Conservation (phyloP, 35 echinoderm and acorn worm genomes). For the Lytechinus pictus region DNA sequence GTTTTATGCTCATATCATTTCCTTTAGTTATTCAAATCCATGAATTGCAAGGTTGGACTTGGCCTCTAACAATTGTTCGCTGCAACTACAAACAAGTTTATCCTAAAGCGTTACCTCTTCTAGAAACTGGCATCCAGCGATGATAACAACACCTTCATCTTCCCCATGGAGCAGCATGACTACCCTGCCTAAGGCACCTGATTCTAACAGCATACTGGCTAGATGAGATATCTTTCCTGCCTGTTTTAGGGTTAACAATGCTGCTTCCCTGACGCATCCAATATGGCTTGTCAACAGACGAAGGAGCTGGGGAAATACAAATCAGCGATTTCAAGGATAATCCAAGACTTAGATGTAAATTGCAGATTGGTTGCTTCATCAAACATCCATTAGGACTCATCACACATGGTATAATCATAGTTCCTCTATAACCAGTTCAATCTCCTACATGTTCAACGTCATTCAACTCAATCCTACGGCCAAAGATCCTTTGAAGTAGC, state of each 20-base stretch:
- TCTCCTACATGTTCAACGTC: no score
- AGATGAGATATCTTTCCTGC: background rate
- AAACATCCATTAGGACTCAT: no score
- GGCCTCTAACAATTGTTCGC: no score
- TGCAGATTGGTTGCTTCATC: no score
- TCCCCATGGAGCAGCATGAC: background rate
- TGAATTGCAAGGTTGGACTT: no score
- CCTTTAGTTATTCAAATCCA: no score
- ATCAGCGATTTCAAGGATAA: background rate
- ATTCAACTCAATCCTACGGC: no score
- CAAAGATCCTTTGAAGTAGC: no score
- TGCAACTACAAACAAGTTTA: no score
- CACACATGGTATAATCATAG: no score
- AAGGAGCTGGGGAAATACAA: background rate
- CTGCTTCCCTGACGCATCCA: background rate
- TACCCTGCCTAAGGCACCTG: background rate
- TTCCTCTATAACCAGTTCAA: no score
- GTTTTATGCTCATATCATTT: no score
- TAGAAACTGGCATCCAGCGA: slow-evolving; percentile 12
- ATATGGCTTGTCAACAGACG: background rate
- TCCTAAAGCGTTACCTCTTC: background rate
- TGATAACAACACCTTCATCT: background rate
- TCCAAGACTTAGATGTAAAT: background rate
- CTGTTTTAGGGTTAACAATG: background rate
- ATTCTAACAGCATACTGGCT: background rate